Conservation (phyloP, 2,797 vertebrate species). For the Myotis myotis region DNA sequence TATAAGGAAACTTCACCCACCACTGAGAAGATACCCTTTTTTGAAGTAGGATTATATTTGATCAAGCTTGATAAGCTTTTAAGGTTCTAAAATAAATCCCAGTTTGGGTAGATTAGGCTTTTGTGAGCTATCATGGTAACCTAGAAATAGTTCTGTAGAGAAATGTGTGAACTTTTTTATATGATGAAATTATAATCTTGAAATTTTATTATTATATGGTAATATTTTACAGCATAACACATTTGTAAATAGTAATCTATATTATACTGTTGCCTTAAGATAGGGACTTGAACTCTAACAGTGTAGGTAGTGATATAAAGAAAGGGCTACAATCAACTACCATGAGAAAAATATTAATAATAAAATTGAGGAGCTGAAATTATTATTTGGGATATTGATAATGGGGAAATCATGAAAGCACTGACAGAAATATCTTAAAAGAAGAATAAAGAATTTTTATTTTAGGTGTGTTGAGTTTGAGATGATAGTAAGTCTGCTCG, state of each 20-base stretch:
- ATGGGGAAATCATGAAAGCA: neutral
- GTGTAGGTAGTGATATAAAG: neutral
- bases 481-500: neutral
- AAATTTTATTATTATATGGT: neutral
- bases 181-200: neutral
- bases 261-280: neutral
- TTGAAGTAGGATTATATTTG: neutral
- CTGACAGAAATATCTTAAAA: neutral
- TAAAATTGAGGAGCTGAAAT: constrained; percentile 19
- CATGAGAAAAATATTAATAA: neutral
- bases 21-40: neutral
- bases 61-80: neutral
- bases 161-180: neutral
- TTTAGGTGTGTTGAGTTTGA: constrained; percentile 1
- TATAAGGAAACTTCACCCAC: neutral
- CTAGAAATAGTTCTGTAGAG: neutral
- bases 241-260: neutral
- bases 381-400: neutral
- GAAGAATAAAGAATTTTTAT: constrained; percentile 1
- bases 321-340: neutral
- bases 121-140: neutral
- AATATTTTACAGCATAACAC: neutral
- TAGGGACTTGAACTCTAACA: neutral
- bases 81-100: neutral
- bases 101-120: neutral